A percentile compares a stretch with the other conserved stretches of the same genome.
Evolutionary conservation across 1,140 invertebrate species (phyloP).

Genomic region (Saccostrea echinata): DNA sequence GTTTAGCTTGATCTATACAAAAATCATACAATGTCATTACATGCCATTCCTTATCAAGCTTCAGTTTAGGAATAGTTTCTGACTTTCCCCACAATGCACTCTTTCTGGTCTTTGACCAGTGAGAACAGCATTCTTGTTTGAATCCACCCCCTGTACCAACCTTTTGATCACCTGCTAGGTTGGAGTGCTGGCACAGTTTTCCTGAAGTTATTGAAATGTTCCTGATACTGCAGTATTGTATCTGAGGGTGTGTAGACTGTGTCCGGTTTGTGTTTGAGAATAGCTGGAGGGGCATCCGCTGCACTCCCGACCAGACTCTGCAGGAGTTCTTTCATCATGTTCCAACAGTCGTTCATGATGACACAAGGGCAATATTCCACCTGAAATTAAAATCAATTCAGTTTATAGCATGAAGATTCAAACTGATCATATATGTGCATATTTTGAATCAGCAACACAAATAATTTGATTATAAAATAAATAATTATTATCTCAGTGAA

Average conservation of each 20-base stretch:
- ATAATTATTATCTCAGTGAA: neutral
- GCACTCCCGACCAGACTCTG: conserved; percentile 94
- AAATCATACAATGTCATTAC: no score
- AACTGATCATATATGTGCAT: neutral
- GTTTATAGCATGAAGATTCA: neutral
- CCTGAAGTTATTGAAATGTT: conserved; percentile 94
- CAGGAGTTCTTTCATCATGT: conserved; percentile 94
- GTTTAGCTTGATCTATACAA: no score
- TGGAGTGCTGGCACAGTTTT: conserved; percentile 82
- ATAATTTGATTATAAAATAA: neutral
- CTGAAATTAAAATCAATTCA: conserved; percentile 80
- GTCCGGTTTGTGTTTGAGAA: conserved; percentile 88
- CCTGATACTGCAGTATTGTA: conserved; percentile 96
- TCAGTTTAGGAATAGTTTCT: no score
- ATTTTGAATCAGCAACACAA: neutral
- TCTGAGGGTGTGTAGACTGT: conserved; percentile 90
- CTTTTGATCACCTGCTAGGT: conserved; percentile 40
- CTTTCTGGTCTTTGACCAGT: neutral
- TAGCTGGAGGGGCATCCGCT: conserved; percentile 73
- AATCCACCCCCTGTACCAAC: neutral
- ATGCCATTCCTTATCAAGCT: no score
- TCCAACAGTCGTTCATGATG: conserved; percentile 92
- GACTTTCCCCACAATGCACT: no score
- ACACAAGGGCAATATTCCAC: conserved; percentile 95
- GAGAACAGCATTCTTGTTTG: neutral